A percentile compares a stretch with the other conserved stretches of the same genome.
phyloP scores from a whole-genome alignment of 2,888 invertebrate species.

The Melieria picta region DNA sequence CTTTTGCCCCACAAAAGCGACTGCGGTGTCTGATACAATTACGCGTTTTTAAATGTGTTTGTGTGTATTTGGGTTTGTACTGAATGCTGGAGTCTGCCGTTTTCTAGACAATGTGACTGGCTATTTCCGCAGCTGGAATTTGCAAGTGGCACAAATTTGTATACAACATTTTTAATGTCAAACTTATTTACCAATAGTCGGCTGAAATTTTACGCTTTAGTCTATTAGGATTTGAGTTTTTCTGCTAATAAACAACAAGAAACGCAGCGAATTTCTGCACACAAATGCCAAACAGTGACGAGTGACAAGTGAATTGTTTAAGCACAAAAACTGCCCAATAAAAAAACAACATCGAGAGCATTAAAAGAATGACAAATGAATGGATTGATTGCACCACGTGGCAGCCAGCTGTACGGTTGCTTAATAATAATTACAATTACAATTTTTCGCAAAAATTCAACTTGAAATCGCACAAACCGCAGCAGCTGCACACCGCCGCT shows the following conservation, averaged over 20 bases:
- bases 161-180: no score
- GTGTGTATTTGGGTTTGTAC: no score
- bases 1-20: constrained; percentile 21
- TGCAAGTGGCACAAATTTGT: no score
- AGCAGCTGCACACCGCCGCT: constrained; percentile 55
- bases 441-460: constrained; percentile 53
- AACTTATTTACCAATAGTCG: no score
- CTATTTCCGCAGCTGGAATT: no score
- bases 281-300: neutral
- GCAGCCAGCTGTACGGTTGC: constrained; percentile 44
- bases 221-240: no score
- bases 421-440: constrained; percentile 40
- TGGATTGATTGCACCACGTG: constrained; percentile 65
- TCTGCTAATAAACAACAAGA: no score
- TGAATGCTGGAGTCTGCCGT: no score
- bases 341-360: neutral
- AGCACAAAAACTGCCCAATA: neutral
- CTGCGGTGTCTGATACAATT: neutral
- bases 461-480: constrained; percentile 57
- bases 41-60: neutral
- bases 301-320: neutral
- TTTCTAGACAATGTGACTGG: no score
- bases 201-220: no score
- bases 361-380: constrained; percentile 63
- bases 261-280: no score